Evolutionary conservation across 2,888 invertebrate genomes (phyloP).

Genomic region (Habrosyne pyritoides): DNA sequence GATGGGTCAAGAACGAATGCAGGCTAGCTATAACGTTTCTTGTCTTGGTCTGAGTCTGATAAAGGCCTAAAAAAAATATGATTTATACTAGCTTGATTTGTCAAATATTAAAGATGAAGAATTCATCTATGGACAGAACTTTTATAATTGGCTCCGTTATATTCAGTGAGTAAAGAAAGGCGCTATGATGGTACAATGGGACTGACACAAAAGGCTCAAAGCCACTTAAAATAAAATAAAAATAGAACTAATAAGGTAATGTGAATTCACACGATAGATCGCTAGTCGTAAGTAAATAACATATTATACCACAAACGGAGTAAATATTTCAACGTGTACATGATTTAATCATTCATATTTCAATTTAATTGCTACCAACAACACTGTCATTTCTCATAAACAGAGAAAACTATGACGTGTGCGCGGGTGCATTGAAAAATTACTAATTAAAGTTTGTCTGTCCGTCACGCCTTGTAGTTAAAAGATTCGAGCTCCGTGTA

Average conservation of each 20-base stretch:
- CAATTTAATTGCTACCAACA: slow-evolving; percentile 9
- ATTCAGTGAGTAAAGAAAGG: too few species aligned
- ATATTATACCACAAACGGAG: background rate
- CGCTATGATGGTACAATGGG: too few species aligned
- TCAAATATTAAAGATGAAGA: too few species aligned
- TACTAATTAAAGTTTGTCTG: slow-evolving; percentile 8
- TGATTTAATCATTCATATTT: background rate
- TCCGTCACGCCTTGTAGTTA: slow-evolving; percentile 4
- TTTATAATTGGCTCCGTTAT: too few species aligned
- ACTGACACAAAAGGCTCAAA: background rate
- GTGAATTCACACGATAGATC: background rate
- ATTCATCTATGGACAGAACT: too few species aligned
- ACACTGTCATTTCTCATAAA: slow-evolving; percentile 7
- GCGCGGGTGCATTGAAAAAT: slow-evolving; percentile 1
- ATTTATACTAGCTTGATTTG: too few species aligned
- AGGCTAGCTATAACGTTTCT: too few species aligned
- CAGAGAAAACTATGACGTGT: slow-evolving; percentile 8
- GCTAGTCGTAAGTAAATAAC: background rate
- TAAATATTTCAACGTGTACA: background rate
- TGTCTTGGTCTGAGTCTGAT: too few species aligned
- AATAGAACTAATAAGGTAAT: background rate
- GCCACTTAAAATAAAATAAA: background rate
- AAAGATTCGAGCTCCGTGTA: slow-evolving; percentile 2
- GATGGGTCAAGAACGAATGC: too few species aligned
- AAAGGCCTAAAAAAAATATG: too few species aligned